A percentile compares a stretch with the other conserved stretches of the same genome.
Conservation (phyloP, 2,888 invertebrate species). For the Pedicia rivosa region DNA sequence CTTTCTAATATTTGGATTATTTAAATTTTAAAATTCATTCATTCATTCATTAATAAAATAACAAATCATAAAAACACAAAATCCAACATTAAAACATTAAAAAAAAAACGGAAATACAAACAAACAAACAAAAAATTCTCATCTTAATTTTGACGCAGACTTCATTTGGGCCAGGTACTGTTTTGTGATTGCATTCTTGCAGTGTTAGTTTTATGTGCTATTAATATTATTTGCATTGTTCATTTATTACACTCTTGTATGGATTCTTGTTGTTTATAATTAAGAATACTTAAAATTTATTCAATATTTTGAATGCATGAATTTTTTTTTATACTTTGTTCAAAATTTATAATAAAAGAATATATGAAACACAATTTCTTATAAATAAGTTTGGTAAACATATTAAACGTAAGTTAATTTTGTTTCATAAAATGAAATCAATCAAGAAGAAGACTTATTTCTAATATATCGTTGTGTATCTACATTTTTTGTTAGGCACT, state of each 20-base stretch:
- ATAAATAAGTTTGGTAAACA: too few species aligned
- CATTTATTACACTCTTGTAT: slow-evolving; percentile 27
- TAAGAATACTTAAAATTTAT: neutral
- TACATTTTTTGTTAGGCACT: too few species aligned
- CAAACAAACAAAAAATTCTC: slow-evolving; percentile 5
- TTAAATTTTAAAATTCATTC: slow-evolving; percentile 7
- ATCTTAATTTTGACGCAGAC: slow-evolving; percentile 16
- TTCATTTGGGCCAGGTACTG: slow-evolving; percentile 32
- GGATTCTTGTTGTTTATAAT: slow-evolving; percentile 21
- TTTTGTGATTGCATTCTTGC: slow-evolving; percentile 32
- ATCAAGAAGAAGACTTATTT: too few species aligned
- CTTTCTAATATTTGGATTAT: neutral
- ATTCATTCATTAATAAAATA: slow-evolving; percentile 10
- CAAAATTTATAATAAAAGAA: neutral
- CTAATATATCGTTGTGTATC: too few species aligned
- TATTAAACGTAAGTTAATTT: too few species aligned
- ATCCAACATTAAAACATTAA: slow-evolving; percentile 1
- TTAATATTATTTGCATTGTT: slow-evolving; percentile 30
- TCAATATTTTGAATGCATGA: too few species aligned
- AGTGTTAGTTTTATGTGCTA: slow-evolving; percentile 29
- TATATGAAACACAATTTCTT: too few species aligned
- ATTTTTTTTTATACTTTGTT: too few species aligned
- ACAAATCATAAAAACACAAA: too few species aligned
- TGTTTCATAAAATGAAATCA: too few species aligned
- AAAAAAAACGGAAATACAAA: slow-evolving; percentile 3